Base-by-base conservation (phyloP, 1,140 invertebrate species). In the Cydia amplana region DNA sequence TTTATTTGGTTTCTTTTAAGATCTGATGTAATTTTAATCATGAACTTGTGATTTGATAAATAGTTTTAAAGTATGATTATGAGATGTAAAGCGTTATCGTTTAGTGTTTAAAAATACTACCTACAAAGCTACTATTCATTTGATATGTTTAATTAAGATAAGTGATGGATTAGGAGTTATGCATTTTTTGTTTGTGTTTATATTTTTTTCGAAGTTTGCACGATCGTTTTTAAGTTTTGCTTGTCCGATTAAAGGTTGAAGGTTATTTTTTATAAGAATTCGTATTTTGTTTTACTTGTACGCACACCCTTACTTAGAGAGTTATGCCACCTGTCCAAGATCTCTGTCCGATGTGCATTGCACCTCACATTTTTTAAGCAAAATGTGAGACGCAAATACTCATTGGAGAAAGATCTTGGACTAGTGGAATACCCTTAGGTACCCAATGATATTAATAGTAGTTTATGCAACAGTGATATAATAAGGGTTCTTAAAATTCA, bases 1-100 rank as follows among this genome's bases (percentile, higher is more conserved):
- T 78, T 78, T 80, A 20, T 82, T 74, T 80, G 67, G 51, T 51
- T 75, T 75, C 72, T 79, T 82, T 81, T 82, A 79, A 82, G 81
- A 82, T 84, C 81, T 76, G 75, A 82, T 83, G 79, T 87, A 83
- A 85, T 82, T 92, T 91, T 90, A 92, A 92, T 91, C 88, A 89
- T 91, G 90, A 91, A 91, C 88, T 89, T 83, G 78, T 89, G 87
- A 90, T 91, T 81, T 81, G 80, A 83, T 87, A 67, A 80, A 85
- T 86, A 79, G 77, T 90, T 91, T 92, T 88, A 90, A 85, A 83
- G 78, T 85, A 80, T 90, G 90, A 90, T 91, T 91, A 88, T 89
- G 84, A 84, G 75, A 86, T 89, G 74, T 77, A 55, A 76, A 65
- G 60, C 51, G 79, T 81, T 79, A 80, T 75, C 74, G 76, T 75